A percentile compares a stretch with the other conserved stretches of the same genome.
These are phyloP conservation scores for Lepus timidus DNA, from an alignment of 2,113 vertebrate genomes.

Conservation along the genomic window DNA sequence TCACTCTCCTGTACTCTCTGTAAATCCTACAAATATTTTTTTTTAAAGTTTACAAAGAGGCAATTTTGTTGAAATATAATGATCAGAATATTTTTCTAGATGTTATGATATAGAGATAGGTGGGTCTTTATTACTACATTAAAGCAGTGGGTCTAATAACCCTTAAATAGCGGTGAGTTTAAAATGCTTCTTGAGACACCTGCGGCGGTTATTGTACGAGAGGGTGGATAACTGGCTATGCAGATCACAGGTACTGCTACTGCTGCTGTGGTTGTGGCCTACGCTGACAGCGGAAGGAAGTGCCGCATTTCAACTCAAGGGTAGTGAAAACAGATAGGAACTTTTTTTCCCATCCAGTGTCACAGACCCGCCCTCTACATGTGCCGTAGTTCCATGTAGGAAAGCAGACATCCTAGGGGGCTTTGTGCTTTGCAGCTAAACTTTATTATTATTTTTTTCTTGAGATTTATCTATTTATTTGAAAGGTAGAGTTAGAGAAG, in stretches of 20 bases:
- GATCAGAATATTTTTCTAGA: background rate
- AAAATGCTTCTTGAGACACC: background rate
- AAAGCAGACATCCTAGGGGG: background rate
- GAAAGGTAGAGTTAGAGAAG: too few relatives aligned
- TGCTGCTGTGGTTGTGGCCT: background rate
- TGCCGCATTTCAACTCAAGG: background rate
- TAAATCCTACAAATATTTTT: too few relatives aligned
- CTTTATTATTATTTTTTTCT: too few relatives aligned
- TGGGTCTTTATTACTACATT: background rate
- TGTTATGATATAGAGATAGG: too few relatives aligned
- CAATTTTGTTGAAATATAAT: background rate
- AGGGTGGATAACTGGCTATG: background rate
- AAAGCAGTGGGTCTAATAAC: background rate
- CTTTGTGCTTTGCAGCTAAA: too few relatives aligned
- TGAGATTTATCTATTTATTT: too few relatives aligned
- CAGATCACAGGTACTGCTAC: background rate
- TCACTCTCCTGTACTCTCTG: too few relatives aligned
- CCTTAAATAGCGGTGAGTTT: background rate
- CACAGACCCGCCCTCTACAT: background rate
- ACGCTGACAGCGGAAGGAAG: background rate
- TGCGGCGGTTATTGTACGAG: background rate
- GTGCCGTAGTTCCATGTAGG: background rate
- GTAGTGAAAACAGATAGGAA: background rate
- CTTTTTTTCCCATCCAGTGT: background rate
- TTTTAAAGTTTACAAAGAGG: constrained; percentile 7